Conservation (phyloP, 2,797 vertebrate genomes). For the Tragelaphus oryx region DNA sequence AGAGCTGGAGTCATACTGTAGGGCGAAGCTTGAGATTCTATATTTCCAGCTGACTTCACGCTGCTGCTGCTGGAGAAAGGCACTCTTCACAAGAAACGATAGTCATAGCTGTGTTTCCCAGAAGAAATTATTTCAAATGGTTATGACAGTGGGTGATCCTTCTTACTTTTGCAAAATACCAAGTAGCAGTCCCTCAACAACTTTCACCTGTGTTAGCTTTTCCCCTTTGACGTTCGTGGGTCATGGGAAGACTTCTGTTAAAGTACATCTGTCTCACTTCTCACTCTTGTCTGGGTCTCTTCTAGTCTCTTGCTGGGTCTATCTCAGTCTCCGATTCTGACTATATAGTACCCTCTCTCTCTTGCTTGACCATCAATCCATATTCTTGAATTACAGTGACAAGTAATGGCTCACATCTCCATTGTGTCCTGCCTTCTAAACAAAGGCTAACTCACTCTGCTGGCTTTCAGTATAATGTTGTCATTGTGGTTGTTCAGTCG, state of each 20-base stretch:
- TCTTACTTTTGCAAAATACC: not conserved
- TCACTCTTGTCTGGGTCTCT: not conserved
- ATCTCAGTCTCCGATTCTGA: not conserved
- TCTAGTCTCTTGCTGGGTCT: not conserved
- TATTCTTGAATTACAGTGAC: not conserved
- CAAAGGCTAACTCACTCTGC: not conserved
- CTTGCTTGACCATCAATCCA: not conserved
- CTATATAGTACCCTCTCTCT: not conserved
- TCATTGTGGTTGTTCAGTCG: accelerated
- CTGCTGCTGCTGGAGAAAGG: not conserved
- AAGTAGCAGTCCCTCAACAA: not conserved
- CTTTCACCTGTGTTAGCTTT: not conserved
- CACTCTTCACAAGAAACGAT: not conserved
- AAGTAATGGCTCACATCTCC: not conserved
- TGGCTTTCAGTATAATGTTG: not conserved
- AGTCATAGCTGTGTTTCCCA: not conserved
- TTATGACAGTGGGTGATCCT: not conserved
- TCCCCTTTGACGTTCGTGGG: not conserved
- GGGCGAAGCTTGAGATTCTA: not conserved
- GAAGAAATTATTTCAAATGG: not conserved
- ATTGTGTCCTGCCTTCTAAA: not conserved
- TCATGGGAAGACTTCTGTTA: not conserved
- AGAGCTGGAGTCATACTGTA: not conserved
- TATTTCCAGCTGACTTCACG: not conserved
- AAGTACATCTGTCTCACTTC: not conserved